A percentile compares a stretch with the other conserved stretches of the same genome.
Evolutionary conservation across 2,888 invertebrate species (phyloP).

Genomic region (Cryptocephalus primarius): DNA sequence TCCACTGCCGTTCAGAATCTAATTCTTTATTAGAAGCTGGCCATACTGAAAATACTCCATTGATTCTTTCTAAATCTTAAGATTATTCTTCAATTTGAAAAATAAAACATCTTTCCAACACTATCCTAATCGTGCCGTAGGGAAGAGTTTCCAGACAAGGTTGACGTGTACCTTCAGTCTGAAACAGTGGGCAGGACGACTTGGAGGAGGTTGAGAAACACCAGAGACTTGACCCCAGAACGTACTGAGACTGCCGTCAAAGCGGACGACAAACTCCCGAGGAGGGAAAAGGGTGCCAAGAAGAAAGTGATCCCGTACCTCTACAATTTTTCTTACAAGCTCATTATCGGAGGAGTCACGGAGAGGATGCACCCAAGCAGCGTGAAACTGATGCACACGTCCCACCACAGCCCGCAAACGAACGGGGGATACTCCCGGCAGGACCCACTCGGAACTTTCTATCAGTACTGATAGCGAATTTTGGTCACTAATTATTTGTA

Average conservation of each 20-base stretch:
- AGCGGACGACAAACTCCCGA: background rate
- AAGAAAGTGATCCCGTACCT: background rate
- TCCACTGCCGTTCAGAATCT: no score
- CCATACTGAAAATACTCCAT: no score
- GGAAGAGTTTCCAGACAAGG: constrained; percentile 52
- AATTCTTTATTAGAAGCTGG: no score
- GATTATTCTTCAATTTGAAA: no score
- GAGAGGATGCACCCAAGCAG: constrained; percentile 58
- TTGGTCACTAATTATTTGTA: background rate
- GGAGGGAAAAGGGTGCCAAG: background rate
- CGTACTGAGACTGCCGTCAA: constrained; percentile 24
- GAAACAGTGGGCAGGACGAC: constrained; percentile 53
- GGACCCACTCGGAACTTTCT: constrained; percentile 60
- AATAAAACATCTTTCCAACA: no score
- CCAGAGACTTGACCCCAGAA: constrained; percentile 36
- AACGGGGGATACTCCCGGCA: constrained; percentile 74
- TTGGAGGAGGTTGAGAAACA: constrained; percentile 59
- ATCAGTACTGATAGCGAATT: constrained; percentile 45
- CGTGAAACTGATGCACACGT: constrained; percentile 70
- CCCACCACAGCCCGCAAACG: constrained; percentile 68
- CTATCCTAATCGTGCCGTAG: constrained; percentile 3
- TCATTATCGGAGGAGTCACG: constrained; percentile 50
- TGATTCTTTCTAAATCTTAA: no score
- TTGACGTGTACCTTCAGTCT: constrained; percentile 53
- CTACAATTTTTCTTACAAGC: constrained; percentile 37